Evolutionary conservation across 2,888 invertebrate genomes (phyloP), one percentile per base, ranked within the genome.

Genomic region (Microctonus brassicae): DNA sequence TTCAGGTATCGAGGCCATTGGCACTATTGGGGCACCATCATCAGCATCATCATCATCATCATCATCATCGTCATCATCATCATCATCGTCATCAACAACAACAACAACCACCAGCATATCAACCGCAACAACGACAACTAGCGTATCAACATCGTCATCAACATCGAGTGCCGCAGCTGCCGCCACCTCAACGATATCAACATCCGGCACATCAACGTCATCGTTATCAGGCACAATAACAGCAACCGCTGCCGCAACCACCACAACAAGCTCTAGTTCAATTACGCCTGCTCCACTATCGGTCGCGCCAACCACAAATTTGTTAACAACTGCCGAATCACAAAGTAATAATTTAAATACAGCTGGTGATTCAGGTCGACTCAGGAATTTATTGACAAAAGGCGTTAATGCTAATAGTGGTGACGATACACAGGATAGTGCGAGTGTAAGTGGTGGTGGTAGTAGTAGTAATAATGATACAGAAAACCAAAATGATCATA

Each of bases 301-400:
- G 39, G 66, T 63, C 13, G 36, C 63, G 13, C 36, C 66, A 39
- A 34, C 71, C 10, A 67, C 29, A 53, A 71, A 71, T 61, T 57
- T 66, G 39, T 39, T 71, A 29, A 39, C 62, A 29, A 65, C 64
- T 61, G 36, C 39, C 26, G 67, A 68, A 29, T 60, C 73, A 20
- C 75, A 81, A 68, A 79, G 75, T 68, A 82, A 17, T 47, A 47
- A 78, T 78, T 79, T 80, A 39, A 81, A 84, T 63, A 82, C 85
- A 33, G 81, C 83, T 39, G 89, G 62, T 62, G 89, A 89, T 75
- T 89, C 90, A n/a, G 90, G 89, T 70, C 85, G 89, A 68, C 82
- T 90, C 64, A 86, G 90, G 65, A 89, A 89, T 79, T 83, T 90
- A 75, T 82, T 90, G 73, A 89, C 88, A 55, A 86, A 86, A 74